These are phyloP conservation scores for Lordiphosa collinella DNA, from an alignment of 1,140 invertebrate species.

Conservation along the genomic window DNA sequence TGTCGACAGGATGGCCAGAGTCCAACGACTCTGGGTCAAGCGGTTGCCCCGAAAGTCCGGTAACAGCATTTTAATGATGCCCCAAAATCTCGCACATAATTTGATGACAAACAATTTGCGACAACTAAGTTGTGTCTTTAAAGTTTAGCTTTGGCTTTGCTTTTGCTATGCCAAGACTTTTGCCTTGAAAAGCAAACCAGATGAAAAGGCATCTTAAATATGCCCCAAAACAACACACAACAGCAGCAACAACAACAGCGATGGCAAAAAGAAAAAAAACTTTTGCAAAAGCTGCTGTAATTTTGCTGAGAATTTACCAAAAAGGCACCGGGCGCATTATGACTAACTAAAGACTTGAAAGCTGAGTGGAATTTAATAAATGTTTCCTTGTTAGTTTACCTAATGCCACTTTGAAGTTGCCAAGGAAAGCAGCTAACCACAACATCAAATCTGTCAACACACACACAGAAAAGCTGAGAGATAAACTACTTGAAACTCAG, in stretches of 20 bases:
- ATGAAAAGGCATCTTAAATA: conserved; percentile 53
- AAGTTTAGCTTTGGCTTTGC: conserved; percentile 27
- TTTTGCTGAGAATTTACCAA: conserved; percentile 46
- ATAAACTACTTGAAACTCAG: not conserved
- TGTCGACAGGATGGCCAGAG: conserved; percentile 11
- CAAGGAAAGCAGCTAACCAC: conserved; percentile 6
- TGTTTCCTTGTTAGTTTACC: conserved; percentile 45
- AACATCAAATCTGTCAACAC: conserved; percentile 35
- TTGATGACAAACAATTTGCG: conserved; percentile 73
- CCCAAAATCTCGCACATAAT: conserved; percentile 63
- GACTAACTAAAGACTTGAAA: conserved; percentile 29
- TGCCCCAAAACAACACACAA: conserved; percentile 45
- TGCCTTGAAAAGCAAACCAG: conserved; percentile 27
- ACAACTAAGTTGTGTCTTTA: conserved; percentile 53
- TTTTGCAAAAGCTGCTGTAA: conserved; percentile 31
- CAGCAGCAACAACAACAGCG: conserved; percentile 20
- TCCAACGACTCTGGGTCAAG: conserved; percentile 17
- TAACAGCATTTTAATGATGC: conserved; percentile 74
- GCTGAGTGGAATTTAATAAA: conserved; percentile 67
- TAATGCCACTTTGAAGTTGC: conserved; percentile 54
- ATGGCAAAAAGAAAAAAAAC: not conserved
- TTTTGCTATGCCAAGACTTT: conserved; percentile 26
- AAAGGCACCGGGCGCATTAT: conserved; percentile 11
- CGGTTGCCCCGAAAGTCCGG: conserved; percentile 26
- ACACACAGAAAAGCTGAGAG: not conserved